These are phyloP conservation scores for Neuroscelio doddi DNA, from an alignment of 2,888 invertebrate species.

Conservation along the genomic window DNA sequence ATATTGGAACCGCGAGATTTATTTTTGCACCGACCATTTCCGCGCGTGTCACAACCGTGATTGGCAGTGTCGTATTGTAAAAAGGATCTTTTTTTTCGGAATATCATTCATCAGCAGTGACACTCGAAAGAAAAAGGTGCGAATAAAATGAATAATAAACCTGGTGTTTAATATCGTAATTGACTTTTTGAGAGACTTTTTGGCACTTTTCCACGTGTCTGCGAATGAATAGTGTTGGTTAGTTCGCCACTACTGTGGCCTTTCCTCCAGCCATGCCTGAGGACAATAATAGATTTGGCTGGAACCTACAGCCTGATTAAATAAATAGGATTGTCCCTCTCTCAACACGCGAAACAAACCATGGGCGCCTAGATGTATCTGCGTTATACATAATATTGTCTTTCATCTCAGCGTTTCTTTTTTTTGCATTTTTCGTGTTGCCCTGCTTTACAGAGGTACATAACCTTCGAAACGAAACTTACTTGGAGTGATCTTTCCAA, in stretches of 20 bases:
- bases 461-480: slow-evolving; percentile 29
- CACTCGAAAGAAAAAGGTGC: slow-evolving; percentile 22
- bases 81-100: neutral
- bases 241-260: slow-evolving; percentile 43
- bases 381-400: slow-evolving; percentile 45
- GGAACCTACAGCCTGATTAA: slow-evolving; percentile 72
- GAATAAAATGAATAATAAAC: slow-evolving; percentile 13
- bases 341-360: slow-evolving; percentile 56
- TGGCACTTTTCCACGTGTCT: slow-evolving; percentile 45
- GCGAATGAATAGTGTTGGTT: slow-evolving; percentile 38
- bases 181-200: slow-evolving; percentile 30
- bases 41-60: slow-evolving; percentile 39
- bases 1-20: slow-evolving; percentile 37
- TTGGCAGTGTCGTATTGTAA: slow-evolving; percentile 24
- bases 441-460: slow-evolving; percentile 10
- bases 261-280: slow-evolving; percentile 70
- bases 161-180: slow-evolving; percentile 4
- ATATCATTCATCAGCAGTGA: neutral
- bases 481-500: slow-evolving; percentile 1
- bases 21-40: slow-evolving; percentile 32
- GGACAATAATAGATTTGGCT: slow-evolving; percentile 73
- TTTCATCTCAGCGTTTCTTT: slow-evolving; percentile 26
- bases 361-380: slow-evolving; percentile 54
- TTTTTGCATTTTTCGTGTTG: slow-evolving; percentile 8
- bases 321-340: slow-evolving; percentile 68